phyloP scores from a whole-genome alignment of 2,113 vertebrate genomes.

The Coreoperca whiteheadi region DNA sequence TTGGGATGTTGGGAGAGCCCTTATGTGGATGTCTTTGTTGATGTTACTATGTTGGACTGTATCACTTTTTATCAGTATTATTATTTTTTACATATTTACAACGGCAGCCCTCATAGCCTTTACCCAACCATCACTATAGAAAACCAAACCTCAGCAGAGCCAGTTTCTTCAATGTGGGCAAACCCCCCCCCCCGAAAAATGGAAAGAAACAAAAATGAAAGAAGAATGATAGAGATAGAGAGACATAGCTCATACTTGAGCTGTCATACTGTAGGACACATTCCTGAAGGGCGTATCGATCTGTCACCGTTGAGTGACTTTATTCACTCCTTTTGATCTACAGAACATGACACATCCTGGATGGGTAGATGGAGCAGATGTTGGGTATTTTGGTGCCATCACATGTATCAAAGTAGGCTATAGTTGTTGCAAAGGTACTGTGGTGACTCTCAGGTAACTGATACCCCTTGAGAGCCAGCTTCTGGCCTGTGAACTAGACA shows the following conservation, averaged over 20 bases:
- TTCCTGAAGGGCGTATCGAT: slow-evolving; percentile 49
- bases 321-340: slow-evolving; percentile 47
- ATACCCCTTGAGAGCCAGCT: slow-evolving; percentile 56
- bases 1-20: too few species aligned
- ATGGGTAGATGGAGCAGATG: slow-evolving; percentile 42
- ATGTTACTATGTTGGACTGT: too few species aligned
- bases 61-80: too few species aligned
- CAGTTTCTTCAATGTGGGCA: neutral
- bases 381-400: slow-evolving; percentile 43
- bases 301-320: slow-evolving; percentile 53
- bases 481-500: slow-evolving; percentile 65
- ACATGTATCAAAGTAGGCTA: slow-evolving; percentile 48
- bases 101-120: slow-evolving; percentile 11
- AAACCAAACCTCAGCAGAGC: slow-evolving; percentile 23
- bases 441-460: slow-evolving; percentile 59
- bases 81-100: too few species aligned
- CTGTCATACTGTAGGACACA: slow-evolving; percentile 28
- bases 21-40: too few species aligned
- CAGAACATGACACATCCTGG: slow-evolving; percentile 45
- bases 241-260: slow-evolving; percentile 34
- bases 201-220: neutral
- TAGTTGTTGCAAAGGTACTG: slow-evolving; percentile 44
- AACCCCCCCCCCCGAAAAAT: too few species aligned
- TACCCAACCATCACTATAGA: slow-evolving; percentile 15
- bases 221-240: neutral